These are phyloP conservation scores for Tetranychus piercei DNA, from an alignment of 2,888 invertebrate genomes.

Conservation along the genomic window DNA sequence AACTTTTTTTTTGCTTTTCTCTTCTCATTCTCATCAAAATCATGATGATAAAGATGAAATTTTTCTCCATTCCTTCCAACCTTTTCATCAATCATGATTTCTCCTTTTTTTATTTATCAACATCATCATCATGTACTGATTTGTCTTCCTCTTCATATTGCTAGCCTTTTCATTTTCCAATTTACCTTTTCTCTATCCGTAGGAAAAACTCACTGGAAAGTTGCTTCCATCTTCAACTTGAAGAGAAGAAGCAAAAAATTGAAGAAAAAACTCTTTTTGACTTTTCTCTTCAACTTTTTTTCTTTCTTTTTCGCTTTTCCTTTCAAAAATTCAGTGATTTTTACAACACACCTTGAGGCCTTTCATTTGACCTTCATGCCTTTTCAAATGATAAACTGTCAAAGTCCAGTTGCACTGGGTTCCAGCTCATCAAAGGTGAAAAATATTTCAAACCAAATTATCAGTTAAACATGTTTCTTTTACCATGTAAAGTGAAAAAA, in stretches of 20 bases:
- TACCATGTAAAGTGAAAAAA: too few relatives aligned
- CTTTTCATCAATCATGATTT: background rate
- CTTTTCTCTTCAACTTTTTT: background rate
- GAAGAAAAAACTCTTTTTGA: background rate
- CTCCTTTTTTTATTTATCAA: background rate
- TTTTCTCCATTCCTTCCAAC: background rate
- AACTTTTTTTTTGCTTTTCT: background rate
- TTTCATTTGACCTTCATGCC: background rate
- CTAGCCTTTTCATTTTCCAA: background rate
- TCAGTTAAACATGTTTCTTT: too few relatives aligned
- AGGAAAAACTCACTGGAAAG: background rate
- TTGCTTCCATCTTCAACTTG: background rate
- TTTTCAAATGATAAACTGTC: too few relatives aligned
- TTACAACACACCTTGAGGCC: background rate
- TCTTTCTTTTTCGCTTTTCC: background rate
- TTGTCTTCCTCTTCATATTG: background rate
- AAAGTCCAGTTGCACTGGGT: too few relatives aligned
- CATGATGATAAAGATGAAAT: background rate
- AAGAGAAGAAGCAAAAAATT: background rate
- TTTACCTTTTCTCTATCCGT: background rate
- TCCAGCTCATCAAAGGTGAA: too few relatives aligned
- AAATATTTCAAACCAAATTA: too few relatives aligned
- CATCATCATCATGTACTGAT: background rate
- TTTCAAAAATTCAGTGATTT: background rate
- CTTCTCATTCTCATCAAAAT: background rate